Evolutionary conservation across 2,797 vertebrate genomes (phyloP).

Genomic region (Aeoliscus strigatus): DNA sequence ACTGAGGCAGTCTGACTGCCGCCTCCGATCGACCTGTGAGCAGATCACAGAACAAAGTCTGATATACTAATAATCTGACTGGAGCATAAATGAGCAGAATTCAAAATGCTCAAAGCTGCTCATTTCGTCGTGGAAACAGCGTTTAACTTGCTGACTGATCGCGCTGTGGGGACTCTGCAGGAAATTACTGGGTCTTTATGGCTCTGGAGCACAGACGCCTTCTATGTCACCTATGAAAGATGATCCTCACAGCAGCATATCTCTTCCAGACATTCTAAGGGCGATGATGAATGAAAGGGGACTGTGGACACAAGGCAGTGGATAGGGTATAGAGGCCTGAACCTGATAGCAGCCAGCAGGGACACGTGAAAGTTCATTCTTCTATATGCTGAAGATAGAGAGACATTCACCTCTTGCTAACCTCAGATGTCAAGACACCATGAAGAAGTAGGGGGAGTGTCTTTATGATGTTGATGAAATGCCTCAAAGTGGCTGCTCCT

Average conservation of each 20-base stretch:
- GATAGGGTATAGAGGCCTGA: constrained; percentile 55
- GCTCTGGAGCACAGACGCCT: constrained; percentile 70
- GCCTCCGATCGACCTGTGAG: no score
- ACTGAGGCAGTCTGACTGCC: no score
- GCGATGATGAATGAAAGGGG: constrained; percentile 73
- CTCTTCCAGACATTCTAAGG: constrained; percentile 72
- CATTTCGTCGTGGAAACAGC: no score
- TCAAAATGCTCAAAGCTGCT: no score
- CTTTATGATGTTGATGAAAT: constrained; percentile 63
- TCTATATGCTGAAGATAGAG: constrained; percentile 54
- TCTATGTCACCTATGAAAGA: constrained; percentile 71
- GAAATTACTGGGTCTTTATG: constrained; percentile 63
- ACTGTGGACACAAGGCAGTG: constrained; percentile 19
- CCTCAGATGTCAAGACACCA: constrained; percentile 56
- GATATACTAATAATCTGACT: no score
- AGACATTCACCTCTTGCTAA: constrained; percentile 66
- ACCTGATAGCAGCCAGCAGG: constrained; percentile 61
- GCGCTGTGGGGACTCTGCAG: constrained; percentile 33
- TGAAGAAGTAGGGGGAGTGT: constrained; percentile 27
- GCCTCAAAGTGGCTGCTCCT: constrained; percentile 22
- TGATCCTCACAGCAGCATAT: constrained; percentile 69
- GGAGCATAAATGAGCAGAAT: no score
- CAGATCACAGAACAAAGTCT: no score
- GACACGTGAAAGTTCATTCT: constrained; percentile 42
- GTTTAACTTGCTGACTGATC: no score